Conservation (phyloP, 2,888 invertebrate genomes). For the Apocheima hispidaria region DNA sequence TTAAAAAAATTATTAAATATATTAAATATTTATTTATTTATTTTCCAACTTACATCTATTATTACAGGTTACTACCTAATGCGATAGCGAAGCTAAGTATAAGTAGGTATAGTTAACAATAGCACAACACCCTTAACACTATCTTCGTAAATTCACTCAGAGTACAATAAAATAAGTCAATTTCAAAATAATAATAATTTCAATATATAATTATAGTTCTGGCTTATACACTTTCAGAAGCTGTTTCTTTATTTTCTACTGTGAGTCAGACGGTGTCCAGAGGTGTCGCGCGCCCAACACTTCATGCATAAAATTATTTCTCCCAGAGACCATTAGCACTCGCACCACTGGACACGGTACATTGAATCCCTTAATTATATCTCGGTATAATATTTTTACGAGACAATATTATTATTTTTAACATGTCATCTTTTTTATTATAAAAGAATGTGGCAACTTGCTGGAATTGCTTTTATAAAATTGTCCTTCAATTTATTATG, state of each 20-base stretch:
- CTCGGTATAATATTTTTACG: slow-evolving; percentile 29
- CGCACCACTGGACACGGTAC: slow-evolving; percentile 31
- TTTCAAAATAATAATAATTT: too few relatives aligned
- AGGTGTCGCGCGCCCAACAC: slow-evolving; percentile 51
- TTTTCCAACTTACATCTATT: too few relatives aligned
- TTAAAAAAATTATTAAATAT: too few relatives aligned
- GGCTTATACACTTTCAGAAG: neutral
- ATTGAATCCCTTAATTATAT: slow-evolving; percentile 28
- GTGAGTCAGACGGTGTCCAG: neutral
- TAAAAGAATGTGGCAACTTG: slow-evolving; percentile 21
- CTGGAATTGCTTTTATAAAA: slow-evolving; percentile 28
- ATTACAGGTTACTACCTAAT: too few relatives aligned
- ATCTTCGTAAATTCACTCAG: too few relatives aligned
- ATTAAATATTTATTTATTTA: too few relatives aligned
- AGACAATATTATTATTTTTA: slow-evolving; percentile 35
- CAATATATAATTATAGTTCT: neutral
- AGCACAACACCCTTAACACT: too few relatives aligned
- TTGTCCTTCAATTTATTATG: slow-evolving; percentile 18
- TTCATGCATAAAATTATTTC: slow-evolving; percentile 68
- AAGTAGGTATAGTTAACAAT: too few relatives aligned
- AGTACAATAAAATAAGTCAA: too few relatives aligned
- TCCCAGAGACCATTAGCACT: slow-evolving; percentile 53
- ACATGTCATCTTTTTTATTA: slow-evolving; percentile 21
- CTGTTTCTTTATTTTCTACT: neutral
- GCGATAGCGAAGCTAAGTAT: too few relatives aligned